A percentile compares a stretch with the other conserved stretches of the same genome.
phyloP scores from a whole-genome alignment of 2,797 vertebrate genomes.

The Sarcoramphus papa region DNA sequence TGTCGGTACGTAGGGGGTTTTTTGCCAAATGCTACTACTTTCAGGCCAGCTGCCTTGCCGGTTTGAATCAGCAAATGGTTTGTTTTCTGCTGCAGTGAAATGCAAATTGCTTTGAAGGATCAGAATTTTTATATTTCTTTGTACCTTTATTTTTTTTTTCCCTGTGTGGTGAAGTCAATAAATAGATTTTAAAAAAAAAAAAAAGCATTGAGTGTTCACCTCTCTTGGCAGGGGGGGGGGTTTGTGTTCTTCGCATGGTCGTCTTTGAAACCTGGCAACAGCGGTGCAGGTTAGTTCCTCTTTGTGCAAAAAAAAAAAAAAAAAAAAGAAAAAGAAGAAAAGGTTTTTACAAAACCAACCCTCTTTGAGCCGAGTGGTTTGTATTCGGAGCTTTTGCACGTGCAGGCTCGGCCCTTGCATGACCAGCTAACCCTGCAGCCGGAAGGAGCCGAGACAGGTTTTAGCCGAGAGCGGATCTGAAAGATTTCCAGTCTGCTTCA shows the following conservation, averaged over 20 bases:
- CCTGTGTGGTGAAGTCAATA: background rate
- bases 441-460: background rate
- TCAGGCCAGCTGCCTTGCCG: background rate
- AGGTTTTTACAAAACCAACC: accelerated
- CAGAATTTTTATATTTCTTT: background rate
- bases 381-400: background rate
- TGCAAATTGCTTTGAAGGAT: background rate
- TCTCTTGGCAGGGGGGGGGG: background rate
- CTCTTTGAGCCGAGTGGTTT: background rate
- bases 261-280: too few relatives aligned
- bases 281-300: background rate
- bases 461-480: background rate
- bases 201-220: background rate
- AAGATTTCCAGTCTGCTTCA: background rate
- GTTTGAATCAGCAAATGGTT: background rate
- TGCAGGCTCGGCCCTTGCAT: background rate
- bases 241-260: accelerated
- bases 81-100: background rate
- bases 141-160: background rate
- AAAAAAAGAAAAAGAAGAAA: too few relatives aligned
- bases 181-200: background rate
- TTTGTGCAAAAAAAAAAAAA: background rate
- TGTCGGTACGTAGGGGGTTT: accelerated
- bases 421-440: background rate
- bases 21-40: background rate